Base-by-base conservation (phyloP, 2,888 invertebrate species). In the Dynastes hyllus region DNA sequence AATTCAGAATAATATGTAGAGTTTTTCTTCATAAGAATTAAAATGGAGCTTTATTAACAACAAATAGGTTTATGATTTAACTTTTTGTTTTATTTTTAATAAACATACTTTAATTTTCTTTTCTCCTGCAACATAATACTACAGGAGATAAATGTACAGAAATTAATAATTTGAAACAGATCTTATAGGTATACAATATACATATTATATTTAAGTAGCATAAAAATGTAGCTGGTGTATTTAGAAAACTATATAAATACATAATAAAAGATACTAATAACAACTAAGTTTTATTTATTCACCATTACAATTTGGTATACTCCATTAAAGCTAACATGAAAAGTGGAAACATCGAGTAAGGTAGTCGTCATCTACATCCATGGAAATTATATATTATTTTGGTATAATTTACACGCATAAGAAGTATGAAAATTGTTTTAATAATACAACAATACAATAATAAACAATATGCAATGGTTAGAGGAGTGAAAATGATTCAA, bases 221-320 rank as follows among this genome's bases (percentile, higher is more conserved):
- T 22, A 58, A 22, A 58, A 58, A 58, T 58, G 58, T 71, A 71
- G 71, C 32, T 37, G 71, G 53, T 71, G 71, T 71, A 71, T 71
- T 71, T 58, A 71, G 71, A 71, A 58, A 71, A 55, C 53, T 55
- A 71, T 70, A 70, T 71, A 58, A 55, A 71, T 71, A 71, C 58
- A 71, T 71, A 71, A 53, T 71, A 55, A 71, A 71, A 16, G 55
- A 71, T 71, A 71, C 71, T 71, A 71, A 71, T 71, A 32, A 71
- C n/a, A 69, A 22, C 27, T 27, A 27, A 29, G 13, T 69, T 69
- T 69, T 51, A 51, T 51, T 69, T 51, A 69, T 51, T 29, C 29
- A 40, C 13, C 16, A 22, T 9, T n/a, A 5, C 11, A 11, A 45
- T 8, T 45, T 45, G 6, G 3, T 37, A 11, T 45, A 45, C 45